Evolutionary conservation across 2,888 invertebrate species (phyloP).

Genomic region (Chrysolina haemoptera): DNA sequence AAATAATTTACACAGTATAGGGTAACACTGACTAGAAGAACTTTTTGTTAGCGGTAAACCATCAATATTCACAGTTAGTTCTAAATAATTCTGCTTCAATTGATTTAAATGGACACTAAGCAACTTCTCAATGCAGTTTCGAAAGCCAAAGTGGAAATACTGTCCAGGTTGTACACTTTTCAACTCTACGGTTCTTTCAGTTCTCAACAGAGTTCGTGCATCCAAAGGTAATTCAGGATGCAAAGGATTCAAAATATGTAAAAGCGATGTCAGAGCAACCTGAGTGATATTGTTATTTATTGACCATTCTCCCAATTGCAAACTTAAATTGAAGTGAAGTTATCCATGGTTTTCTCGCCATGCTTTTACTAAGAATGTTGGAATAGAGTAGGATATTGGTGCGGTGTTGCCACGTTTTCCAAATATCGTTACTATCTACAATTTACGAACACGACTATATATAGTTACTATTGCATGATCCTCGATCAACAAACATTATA

Average conservation of each 20-base stretch:
- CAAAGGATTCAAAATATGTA: slow-evolving; percentile 32
- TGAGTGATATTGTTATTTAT: slow-evolving; percentile 27
- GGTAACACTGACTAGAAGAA: slow-evolving; percentile 23
- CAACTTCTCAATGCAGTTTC: slow-evolving; percentile 25
- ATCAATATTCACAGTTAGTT: slow-evolving; percentile 26
- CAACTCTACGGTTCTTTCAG: slow-evolving; percentile 19
- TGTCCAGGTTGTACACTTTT: slow-evolving; percentile 26
- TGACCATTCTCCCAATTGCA: slow-evolving; percentile 37
- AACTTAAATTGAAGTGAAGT: too few relatives aligned
- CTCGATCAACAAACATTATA: too few relatives aligned
- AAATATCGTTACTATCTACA: too few relatives aligned
- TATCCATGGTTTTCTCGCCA: too few relatives aligned
- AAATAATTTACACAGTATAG: slow-evolving; percentile 23
- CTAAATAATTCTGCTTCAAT: slow-evolving; percentile 23
- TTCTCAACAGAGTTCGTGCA: slow-evolving; percentile 37
- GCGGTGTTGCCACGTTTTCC: too few relatives aligned
- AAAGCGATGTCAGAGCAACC: slow-evolving; percentile 15
- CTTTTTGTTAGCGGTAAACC: slow-evolving; percentile 26
- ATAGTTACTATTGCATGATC: too few relatives aligned
- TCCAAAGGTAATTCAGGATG: slow-evolving; percentile 35
- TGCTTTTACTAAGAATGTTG: too few relatives aligned
- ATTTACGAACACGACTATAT: too few relatives aligned
- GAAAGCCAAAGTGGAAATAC: slow-evolving; percentile 29
- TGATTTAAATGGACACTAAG: slow-evolving; percentile 10
- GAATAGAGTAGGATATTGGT: too few relatives aligned